These are phyloP conservation scores for Galerucella calmariensis DNA, from an alignment of 2,888 invertebrate genomes.

Conservation along the genomic window DNA sequence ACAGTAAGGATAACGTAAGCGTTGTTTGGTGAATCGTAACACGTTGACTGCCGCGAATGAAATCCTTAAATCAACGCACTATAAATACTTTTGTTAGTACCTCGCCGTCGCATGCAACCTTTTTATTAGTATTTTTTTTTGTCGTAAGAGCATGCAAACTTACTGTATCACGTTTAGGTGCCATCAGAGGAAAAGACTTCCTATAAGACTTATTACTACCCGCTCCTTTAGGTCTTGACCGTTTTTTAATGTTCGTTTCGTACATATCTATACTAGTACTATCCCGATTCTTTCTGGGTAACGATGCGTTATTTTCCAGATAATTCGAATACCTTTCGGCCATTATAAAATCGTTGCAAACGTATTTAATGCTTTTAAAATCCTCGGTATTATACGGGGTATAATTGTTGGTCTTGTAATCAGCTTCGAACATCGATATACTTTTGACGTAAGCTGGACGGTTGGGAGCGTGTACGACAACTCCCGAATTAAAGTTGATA, in stretches of 20 bases:
- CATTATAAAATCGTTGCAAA: slow-evolving; percentile 55
- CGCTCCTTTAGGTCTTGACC: slow-evolving; percentile 36
- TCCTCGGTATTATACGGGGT: slow-evolving; percentile 20
- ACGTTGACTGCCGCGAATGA: background rate
- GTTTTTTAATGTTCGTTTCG: slow-evolving; percentile 26
- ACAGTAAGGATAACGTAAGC: no score
- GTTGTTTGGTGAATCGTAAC: no score
- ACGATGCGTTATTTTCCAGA: slow-evolving; percentile 42
- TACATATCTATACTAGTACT: slow-evolving; percentile 27
- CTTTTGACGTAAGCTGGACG: slow-evolving; percentile 21
- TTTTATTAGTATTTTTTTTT: slow-evolving; percentile 9
- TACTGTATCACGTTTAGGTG: slow-evolving; percentile 44
- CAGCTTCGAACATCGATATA: slow-evolving; percentile 44
- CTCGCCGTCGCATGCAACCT: slow-evolving; percentile 8
- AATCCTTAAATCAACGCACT: background rate
- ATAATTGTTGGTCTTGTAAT: slow-evolving; percentile 27
- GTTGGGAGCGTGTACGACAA: background rate
- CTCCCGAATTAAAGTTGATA: background rate
- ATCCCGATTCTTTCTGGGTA: slow-evolving; percentile 30
- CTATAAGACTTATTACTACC: slow-evolving; percentile 46
- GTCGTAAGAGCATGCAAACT: slow-evolving; percentile 38
- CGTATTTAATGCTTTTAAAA: slow-evolving; percentile 47
- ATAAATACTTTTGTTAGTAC: background rate
- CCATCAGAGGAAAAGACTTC: slow-evolving; percentile 51
- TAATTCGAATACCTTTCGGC: slow-evolving; percentile 53